Evolutionary conservation across 2,113 vertebrate species (phyloP).

Genomic region (Perca fluviatilis): DNA sequence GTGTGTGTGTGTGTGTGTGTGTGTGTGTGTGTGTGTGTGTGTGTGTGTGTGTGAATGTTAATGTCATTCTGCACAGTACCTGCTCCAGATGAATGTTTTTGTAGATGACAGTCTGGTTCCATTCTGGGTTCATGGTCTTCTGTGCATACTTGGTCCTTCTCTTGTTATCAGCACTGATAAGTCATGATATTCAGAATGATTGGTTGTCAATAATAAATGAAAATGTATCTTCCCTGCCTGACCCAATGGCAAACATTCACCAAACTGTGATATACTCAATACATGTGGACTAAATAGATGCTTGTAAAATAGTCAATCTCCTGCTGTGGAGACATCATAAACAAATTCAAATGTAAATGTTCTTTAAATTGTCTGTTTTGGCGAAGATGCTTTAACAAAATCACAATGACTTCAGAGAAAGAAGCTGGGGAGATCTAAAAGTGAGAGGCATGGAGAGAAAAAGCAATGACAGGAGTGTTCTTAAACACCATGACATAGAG

Average conservation of each 20-base stretch:
- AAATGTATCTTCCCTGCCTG: background rate
- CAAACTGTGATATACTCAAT: constrained; percentile 36
- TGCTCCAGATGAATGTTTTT: constrained; percentile 98
- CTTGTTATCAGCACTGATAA: constrained; percentile 95
- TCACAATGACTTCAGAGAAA: constrained; percentile 37
- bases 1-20: background rate
- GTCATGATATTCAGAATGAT: constrained; percentile 62
- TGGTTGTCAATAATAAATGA: constrained; percentile 19
- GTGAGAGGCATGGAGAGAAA: constrained; percentile 56
- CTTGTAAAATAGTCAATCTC: constrained; percentile 35
- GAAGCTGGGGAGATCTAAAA: constrained; percentile 36
- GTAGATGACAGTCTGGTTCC: constrained; percentile 99
- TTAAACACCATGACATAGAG: constrained; percentile 54
- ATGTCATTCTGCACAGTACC: constrained; percentile 81
- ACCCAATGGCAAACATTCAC: constrained; percentile 47
- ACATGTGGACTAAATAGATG: constrained; percentile 51
- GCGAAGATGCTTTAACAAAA: constrained; percentile 44
- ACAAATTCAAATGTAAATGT: constrained; percentile 29
- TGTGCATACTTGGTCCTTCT: constrained; percentile 95
- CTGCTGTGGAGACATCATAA: constrained; percentile 35
- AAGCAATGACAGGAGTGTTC: constrained; percentile 56
- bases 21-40: constrained; percentile 13
- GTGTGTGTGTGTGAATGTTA: background rate
- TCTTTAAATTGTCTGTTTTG: background rate
- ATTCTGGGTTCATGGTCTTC: constrained; percentile 97